Conservation (phyloP, 2,797 vertebrate genomes). For the Alfaro cultratus region DNA sequence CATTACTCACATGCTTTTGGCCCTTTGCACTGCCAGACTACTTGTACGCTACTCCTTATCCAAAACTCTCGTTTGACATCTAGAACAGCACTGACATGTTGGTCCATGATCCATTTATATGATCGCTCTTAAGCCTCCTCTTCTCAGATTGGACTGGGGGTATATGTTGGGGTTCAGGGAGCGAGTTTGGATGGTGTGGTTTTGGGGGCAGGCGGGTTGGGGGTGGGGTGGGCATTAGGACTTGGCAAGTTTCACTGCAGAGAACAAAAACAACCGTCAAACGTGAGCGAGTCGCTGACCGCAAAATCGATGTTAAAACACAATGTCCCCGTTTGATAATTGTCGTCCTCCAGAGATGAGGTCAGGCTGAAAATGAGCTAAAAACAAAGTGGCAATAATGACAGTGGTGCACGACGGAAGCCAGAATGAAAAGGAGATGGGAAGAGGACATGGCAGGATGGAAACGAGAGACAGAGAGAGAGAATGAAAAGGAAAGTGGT, state of each 20-base stretch:
- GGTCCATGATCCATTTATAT: slow-evolving; percentile 54
- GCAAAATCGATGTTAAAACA: slow-evolving; percentile 74
- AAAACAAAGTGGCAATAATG: slow-evolving; percentile 74
- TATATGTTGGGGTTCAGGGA: slow-evolving; percentile 42
- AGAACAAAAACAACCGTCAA: slow-evolving; percentile 61
- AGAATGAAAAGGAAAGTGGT: slow-evolving; percentile 36
- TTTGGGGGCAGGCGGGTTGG: not conserved
- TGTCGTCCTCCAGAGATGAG: slow-evolving; percentile 75
- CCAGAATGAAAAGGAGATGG: slow-evolving; percentile 59
- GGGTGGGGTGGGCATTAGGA: slow-evolving; percentile 15
- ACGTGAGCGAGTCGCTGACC: slow-evolving; percentile 69
- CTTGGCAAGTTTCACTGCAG: slow-evolving; percentile 47
- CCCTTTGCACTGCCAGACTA: not conserved
- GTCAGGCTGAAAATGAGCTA: slow-evolving; percentile 74
- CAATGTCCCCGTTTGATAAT: slow-evolving; percentile 77
- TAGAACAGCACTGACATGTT: slow-evolving; percentile 65
- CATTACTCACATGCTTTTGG: not conserved
- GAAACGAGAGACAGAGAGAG: slow-evolving; percentile 45
- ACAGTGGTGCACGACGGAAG: slow-evolving; percentile 51
- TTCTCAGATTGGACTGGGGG: slow-evolving; percentile 55
- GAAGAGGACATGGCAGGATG: slow-evolving; percentile 58
- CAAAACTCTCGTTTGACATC: slow-evolving; percentile 54
- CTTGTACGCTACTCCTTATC: not conserved
- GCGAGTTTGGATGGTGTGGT: not conserved
- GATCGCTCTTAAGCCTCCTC: slow-evolving; percentile 54